These are phyloP conservation scores for Penaeus japonicus DNA, from an alignment of 1,140 invertebrate genomes.

Conservation along the genomic window DNA sequence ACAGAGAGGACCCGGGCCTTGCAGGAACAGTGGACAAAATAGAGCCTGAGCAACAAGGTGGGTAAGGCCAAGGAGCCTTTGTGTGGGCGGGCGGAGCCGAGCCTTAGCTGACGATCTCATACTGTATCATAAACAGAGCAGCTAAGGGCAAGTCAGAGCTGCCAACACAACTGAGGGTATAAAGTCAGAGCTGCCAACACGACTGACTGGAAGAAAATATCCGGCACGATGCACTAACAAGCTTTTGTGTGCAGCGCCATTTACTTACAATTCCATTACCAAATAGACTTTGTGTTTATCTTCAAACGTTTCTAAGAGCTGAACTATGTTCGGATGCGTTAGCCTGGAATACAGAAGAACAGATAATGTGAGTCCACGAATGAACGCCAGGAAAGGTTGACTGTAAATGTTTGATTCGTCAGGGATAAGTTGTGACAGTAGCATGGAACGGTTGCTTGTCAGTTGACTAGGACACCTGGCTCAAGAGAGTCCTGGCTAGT, in stretches of 20 bases:
- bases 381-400: neutral
- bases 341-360: slow-evolving; percentile 74
- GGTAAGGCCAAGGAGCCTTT: neutral
- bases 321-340: slow-evolving; percentile 98
- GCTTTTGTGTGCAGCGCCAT: slow-evolving; percentile 22
- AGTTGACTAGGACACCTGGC: no score
- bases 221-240: slow-evolving; percentile 37
- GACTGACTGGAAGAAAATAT: slow-evolving; percentile 33
- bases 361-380: neutral
- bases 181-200: slow-evolving; percentile 39
- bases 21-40: neutral
- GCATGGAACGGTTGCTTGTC: neutral
- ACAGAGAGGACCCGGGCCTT: neutral
- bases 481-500: no score
- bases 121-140: neutral
- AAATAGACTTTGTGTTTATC: slow-evolving; percentile 98
- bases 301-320: slow-evolving; percentile 96
- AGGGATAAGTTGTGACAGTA: neutral
- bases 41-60: neutral
- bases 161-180: slow-evolving; percentile 41
- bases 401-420: neutral
- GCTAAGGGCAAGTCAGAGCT: slow-evolving; percentile 36
- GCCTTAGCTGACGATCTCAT: neutral
- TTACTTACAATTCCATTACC: slow-evolving; percentile 96
- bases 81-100: slow-evolving; percentile 34